These are phyloP conservation scores for Brevimyrus niger DNA, from an alignment of 2,113 vertebrate genomes.

Conservation along the genomic window DNA sequence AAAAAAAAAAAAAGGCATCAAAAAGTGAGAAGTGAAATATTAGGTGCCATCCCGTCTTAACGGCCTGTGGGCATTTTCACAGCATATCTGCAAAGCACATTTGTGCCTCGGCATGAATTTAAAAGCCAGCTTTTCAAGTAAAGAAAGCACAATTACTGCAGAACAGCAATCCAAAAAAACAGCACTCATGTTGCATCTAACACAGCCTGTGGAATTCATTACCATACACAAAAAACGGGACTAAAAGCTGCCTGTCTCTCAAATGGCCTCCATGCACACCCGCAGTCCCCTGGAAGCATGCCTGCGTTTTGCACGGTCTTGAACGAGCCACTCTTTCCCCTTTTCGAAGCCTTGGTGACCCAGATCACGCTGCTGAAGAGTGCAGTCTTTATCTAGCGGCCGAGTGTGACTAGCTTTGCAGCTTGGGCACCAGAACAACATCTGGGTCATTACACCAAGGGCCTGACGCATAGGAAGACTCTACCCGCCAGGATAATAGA, in stretches of 20 bases:
- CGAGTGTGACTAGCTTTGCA: too few species aligned
- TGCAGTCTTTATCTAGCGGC: neutral
- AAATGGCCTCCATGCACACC: neutral
- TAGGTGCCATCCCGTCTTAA: neutral
- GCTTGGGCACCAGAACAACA: neutral
- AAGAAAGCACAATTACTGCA: neutral
- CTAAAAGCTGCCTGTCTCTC: neutral
- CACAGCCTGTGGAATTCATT: neutral
- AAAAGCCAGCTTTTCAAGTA: neutral
- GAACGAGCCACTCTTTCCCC: neutral
- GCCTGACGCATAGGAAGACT: neutral
- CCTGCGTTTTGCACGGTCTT: neutral
- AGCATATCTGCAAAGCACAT: neutral
- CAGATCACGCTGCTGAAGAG: neutral
- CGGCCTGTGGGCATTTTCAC: neutral
- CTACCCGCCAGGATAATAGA: neutral
- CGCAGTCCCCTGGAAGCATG: neutral
- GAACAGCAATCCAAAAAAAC: neutral
- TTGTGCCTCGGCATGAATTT: neutral
- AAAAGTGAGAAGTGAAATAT: neutral
- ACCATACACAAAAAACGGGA: neutral
- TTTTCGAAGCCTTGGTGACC: slow-evolving; percentile 5
- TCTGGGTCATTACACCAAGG: neutral
- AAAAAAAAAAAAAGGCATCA: neutral
- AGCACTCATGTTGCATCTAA: neutral